phyloP scores from a whole-genome alignment of 92 coral and sea anemone genomes.

The Isaurus tuberculatus region DNA sequence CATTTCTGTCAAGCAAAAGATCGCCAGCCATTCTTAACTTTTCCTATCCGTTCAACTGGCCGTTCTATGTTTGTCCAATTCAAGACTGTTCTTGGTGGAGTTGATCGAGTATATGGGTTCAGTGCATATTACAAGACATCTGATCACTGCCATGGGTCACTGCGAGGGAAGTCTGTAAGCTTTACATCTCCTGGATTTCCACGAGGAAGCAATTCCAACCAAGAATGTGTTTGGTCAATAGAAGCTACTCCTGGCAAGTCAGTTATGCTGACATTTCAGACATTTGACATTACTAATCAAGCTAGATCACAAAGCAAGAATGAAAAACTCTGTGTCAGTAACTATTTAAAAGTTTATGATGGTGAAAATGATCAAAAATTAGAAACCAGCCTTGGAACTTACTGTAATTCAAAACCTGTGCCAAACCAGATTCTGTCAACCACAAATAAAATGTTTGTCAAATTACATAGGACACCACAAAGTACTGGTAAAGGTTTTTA shows the following conservation, averaged over 20 bases:
- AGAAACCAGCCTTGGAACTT: constrained; percentile 51
- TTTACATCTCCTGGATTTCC: constrained; percentile 83
- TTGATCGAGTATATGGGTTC: constrained; percentile 47
- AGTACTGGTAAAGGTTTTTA: constrained; percentile 67
- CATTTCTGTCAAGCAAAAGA: constrained; percentile 70
- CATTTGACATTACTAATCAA: constrained; percentile 58
- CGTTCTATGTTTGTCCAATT: constrained; percentile 68
- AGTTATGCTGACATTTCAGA: constrained; percentile 68
- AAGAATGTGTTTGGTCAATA: constrained; percentile 85
- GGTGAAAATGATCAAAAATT: constrained; percentile 56
- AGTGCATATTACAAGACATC: constrained; percentile 65
- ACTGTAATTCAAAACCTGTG: constrained; percentile 57
- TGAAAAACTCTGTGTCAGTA: constrained; percentile 41
- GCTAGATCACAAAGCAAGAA: not conserved
- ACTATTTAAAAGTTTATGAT: constrained; percentile 75
- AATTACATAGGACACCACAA: constrained; percentile 51
- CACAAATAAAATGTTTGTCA: constrained; percentile 66
- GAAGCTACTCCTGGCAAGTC: constrained; percentile 63
- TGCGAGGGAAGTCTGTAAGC: constrained; percentile 64
- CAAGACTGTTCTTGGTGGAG: constrained; percentile 65
- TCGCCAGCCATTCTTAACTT: constrained; percentile 48
- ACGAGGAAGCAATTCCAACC: not conserved
- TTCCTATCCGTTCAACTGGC: constrained; percentile 68
- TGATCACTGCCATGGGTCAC: constrained; percentile 73
- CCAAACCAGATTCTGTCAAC: constrained; percentile 56